Evolutionary conservation across 2,888 invertebrate species (phyloP), one percentile per base, ranked within the genome.

Genomic region (Agrochola lota): DNA sequence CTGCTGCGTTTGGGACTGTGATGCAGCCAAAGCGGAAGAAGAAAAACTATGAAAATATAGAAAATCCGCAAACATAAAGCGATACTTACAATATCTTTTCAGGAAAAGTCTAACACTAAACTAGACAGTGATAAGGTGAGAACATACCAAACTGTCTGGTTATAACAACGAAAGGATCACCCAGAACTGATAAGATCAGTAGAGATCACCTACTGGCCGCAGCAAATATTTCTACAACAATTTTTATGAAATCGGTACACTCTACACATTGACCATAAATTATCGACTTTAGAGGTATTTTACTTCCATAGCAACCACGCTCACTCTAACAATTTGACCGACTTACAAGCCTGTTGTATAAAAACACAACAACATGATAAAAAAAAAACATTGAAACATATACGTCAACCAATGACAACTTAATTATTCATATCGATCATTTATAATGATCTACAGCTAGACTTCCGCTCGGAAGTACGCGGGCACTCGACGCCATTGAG

Each of bases 351-450:
- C 26, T 30, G 67, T 71, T 62, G 59, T 63, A 40, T 70, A 67
- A 59, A 72, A 63, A 59, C 17, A 81, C 52, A 52, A 78, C 55
- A 81, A 72, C 66, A 63, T 62, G 26, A 71, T 43, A 75, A 85
- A 83, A 74, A 83, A 74, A 74, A 76, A 20, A 35, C 52, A 76
- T 76, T 77, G 60, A 67, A 74, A 74, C 68, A 67, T 85, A 76
- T 52, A 76, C 66, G 71, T 76, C 88, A 70, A 80, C 81, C 30
- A 73, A 75, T 85, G 70, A 80, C 72, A 74, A 73, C 64, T 81
- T 85, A 85, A 87, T 85, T 85, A 85, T 82, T 87, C 78, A 87
- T 87, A 85, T 87, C 78, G 59, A 87, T 84, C 75, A 87, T 84
- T 80, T 85, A 70, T 85, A 81, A 85, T 76, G 66, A 85, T 85